These are phyloP conservation scores for Clusia tigrina DNA, from an alignment of 2,888 invertebrate genomes.

Conservation along the genomic window DNA sequence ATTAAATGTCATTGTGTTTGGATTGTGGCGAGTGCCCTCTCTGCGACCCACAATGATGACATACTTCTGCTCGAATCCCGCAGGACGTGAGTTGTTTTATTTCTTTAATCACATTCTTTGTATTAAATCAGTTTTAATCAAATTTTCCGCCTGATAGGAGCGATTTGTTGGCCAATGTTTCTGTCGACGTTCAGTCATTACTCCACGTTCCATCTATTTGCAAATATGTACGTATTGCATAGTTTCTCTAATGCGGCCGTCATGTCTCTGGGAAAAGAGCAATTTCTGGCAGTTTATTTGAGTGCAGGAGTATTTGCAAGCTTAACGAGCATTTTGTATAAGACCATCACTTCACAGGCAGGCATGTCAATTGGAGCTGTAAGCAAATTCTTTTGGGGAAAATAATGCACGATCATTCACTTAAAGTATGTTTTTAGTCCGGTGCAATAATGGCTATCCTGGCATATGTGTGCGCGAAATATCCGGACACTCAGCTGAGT, in stretches of 20 bases:
- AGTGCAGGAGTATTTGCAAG: constrained; percentile 89
- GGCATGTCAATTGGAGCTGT: constrained; percentile 93
- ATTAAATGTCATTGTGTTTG: constrained; percentile 80
- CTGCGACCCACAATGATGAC: constrained; percentile 78
- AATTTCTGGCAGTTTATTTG: constrained; percentile 89
- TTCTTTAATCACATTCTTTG: background rate
- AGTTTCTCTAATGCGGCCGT: constrained; percentile 75
- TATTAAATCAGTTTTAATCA: background rate
- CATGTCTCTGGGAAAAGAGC: constrained; percentile 83
- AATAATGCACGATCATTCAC: constrained; percentile 22
- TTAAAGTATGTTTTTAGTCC: constrained; percentile 72
- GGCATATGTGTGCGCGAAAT: constrained; percentile 85
- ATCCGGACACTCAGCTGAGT: constrained; percentile 87
- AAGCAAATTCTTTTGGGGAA: no score
- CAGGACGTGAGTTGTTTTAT: constrained; percentile 69
- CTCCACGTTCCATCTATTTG: constrained; percentile 82
- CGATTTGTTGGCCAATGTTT: constrained; percentile 86
- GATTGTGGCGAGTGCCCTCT: constrained; percentile 80
- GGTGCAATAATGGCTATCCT: constrained; percentile 94
- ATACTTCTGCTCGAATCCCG: constrained; percentile 87
- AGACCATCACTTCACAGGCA: constrained; percentile 73
- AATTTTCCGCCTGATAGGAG: constrained; percentile 66
- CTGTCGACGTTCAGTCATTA: constrained; percentile 96
- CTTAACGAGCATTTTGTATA: constrained; percentile 83
- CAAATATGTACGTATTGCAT: constrained; percentile 96